A percentile compares a stretch with the other conserved stretches of the same genome.
Conservation (phyloP, 2,113 vertebrate genomes). For the Phyllopteryx taeniolatus region DNA sequence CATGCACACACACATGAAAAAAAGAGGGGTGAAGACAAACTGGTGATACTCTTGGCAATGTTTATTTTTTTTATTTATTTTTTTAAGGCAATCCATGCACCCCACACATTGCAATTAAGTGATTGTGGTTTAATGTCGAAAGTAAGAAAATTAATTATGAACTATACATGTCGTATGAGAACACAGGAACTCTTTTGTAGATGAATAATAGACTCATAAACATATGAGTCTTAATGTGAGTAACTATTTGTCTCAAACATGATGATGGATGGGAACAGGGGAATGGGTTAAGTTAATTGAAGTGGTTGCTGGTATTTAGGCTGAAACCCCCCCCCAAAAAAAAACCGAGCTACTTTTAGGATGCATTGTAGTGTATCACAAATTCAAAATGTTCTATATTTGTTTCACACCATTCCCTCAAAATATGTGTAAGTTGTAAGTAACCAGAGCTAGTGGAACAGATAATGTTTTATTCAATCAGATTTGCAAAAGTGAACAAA, state of each 20-base stretch:
- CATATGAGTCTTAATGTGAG: conserved; percentile 3
- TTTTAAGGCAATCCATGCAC: no score
- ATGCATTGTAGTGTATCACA: not conserved
- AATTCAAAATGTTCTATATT: not conserved
- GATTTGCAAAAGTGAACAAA: not conserved
- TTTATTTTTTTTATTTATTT: no score
- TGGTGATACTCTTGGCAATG: no score
- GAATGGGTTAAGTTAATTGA: conserved; percentile 20
- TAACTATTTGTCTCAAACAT: conserved; percentile 1
- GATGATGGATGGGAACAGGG: conserved; percentile 28
- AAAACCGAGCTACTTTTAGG: conserved; percentile 3
- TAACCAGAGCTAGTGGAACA: not conserved
- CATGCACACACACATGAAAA: no score
- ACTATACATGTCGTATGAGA: no score
- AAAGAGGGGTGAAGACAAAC: no score
- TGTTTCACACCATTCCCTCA: not conserved
- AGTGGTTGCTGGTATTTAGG: conserved; percentile 20
- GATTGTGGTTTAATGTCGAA: no score
- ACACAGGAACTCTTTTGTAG: no score
- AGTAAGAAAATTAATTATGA: no score
- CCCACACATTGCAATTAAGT: no score
- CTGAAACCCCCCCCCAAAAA: not conserved
- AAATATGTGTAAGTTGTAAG: not conserved
- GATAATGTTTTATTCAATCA: not conserved
- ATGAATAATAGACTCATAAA: not conserved